A percentile compares a stretch with the other conserved stretches of the same genome.
Evolutionary conservation across 2,113 vertebrate species (phyloP).

Genomic region (Chloropsis cyanopogon): DNA sequence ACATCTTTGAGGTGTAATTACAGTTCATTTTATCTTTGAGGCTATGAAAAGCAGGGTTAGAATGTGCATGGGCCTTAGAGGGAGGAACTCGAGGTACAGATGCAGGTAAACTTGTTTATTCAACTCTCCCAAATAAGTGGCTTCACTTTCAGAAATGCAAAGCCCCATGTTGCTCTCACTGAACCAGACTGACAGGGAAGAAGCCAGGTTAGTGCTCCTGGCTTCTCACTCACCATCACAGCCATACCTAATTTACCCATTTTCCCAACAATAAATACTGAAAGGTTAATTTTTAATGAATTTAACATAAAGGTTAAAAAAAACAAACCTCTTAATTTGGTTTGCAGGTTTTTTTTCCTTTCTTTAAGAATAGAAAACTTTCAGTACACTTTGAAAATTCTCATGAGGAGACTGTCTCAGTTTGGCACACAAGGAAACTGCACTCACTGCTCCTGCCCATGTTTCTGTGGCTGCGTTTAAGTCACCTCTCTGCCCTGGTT

Average conservation of each 20-base stretch:
- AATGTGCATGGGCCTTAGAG: background rate
- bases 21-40: background rate
- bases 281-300: background rate
- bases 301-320: background rate
- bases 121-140: background rate
- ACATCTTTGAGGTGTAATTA: background rate
- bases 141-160: background rate
- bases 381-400: background rate
- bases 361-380: background rate
- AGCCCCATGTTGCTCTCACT: background rate
- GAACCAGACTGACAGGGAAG: background rate
- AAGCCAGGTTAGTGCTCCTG: background rate
- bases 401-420: background rate
- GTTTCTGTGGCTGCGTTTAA: background rate
- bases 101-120: background rate
- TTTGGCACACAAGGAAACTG: background rate
- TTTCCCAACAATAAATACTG: background rate
- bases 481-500: background rate
- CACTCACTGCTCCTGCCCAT: background rate
- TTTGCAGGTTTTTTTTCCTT: background rate
- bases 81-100: background rate
- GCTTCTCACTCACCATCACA: background rate
- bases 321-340: background rate
- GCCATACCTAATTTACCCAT: background rate
- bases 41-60: background rate